Percentiles rank a stretch among this genome's conserved stretches.
These are phyloP conservation scores for Kradibia gibbosae DNA, from an alignment of 1,140 invertebrate species.

Conservation along the genomic window DNA sequence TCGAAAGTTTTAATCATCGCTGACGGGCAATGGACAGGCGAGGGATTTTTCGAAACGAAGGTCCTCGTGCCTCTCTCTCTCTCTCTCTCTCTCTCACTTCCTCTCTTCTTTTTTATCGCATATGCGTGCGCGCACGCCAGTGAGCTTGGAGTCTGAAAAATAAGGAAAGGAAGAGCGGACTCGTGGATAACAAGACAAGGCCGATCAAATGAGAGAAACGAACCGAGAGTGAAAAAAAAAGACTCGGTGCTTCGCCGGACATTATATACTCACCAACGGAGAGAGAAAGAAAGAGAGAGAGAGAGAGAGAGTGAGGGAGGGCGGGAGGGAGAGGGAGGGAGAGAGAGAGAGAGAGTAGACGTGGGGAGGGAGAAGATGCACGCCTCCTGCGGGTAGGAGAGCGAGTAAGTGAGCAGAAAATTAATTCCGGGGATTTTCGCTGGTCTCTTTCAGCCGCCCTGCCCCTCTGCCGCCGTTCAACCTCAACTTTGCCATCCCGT, in stretches of 20 bases:
- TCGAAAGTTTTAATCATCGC: slow-evolving; percentile 46
- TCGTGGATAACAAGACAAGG: slow-evolving; percentile 48
- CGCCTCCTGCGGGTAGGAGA: slow-evolving; percentile 50
- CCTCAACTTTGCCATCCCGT: not conserved
- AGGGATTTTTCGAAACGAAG: slow-evolving; percentile 34
- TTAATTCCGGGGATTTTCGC: slow-evolving; percentile 67
- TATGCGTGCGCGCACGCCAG: not conserved
- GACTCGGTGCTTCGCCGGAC: not conserved
- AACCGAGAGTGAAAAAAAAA: slow-evolving; percentile 30
- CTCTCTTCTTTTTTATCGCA: not conserved
- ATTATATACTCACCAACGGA: not conserved
- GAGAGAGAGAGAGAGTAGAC: not conserved
- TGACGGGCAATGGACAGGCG: slow-evolving; percentile 49
- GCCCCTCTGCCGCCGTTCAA: slow-evolving; percentile 6
- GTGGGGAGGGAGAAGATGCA: slow-evolving; percentile 7
- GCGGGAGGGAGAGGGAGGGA: not conserved
- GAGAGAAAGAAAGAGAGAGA: not conserved
- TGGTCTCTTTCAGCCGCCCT: slow-evolving; percentile 38
- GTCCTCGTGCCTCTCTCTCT: slow-evolving; percentile 13
- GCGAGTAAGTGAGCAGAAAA: slow-evolving; percentile 63
- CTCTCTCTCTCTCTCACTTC: slow-evolving; percentile 15
- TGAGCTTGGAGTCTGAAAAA: slow-evolving; percentile 19
- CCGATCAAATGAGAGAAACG: slow-evolving; percentile 51
- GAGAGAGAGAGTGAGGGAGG: not conserved
- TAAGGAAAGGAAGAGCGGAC: slow-evolving; percentile 17